Conservation (phyloP, 2,113 vertebrate species). For the Electrona antarctica region DNA sequence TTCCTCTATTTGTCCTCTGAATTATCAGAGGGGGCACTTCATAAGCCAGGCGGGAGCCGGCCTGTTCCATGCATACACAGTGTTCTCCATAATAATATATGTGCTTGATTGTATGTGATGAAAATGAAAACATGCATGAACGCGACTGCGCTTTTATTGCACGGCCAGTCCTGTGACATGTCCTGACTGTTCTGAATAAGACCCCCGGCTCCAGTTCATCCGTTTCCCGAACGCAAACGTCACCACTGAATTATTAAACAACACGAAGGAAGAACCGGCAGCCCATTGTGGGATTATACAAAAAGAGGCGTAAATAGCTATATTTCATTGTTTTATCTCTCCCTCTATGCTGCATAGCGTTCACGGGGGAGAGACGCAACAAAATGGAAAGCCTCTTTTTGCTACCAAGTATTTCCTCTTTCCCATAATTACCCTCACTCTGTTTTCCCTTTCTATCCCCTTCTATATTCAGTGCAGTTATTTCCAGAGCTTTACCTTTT, state of each 20-base stretch:
- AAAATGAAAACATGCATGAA: no score
- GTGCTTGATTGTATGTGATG: no score
- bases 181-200: no score
- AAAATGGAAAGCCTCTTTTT: constrained; percentile 2
- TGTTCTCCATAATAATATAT: neutral
- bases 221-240: no score
- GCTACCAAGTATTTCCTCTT: constrained; percentile 1
- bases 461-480: neutral
- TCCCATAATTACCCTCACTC: neutral
- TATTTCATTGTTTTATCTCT: constrained; percentile 26
- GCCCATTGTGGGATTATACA: constrained; percentile 40
- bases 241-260: neutral
- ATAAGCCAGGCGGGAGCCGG: no score
- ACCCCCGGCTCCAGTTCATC: no score
- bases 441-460: neutral
- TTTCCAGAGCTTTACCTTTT: neutral
- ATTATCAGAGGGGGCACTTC: no score
- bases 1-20: neutral
- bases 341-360: constrained; percentile 50
- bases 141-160: no score
- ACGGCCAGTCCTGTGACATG: no score
- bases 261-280: constrained; percentile 7
- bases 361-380: constrained; percentile 37
- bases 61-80: neutral
- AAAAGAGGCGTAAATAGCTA: constrained; percentile 18